A percentile compares a stretch with the other conserved stretches of the same genome.
Conservation (phyloP, 2,113 vertebrate genomes). For the Falco punctatus region DNA sequence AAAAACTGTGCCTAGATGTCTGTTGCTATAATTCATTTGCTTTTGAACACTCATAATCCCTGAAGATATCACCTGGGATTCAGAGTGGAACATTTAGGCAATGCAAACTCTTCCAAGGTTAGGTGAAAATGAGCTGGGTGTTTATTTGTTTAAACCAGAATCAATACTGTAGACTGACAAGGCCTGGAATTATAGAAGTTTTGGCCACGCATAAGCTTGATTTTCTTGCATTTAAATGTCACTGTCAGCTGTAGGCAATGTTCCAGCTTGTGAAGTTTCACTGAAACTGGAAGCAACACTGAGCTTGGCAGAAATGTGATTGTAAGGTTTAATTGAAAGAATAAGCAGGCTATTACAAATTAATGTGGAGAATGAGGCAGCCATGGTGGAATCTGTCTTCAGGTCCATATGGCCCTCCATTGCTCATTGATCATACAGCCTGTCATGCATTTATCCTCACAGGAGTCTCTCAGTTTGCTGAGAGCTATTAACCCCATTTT, state of each 20-base stretch:
- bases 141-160: slow-evolving; percentile 51
- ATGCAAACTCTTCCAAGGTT: neutral
- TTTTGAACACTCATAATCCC: neutral
- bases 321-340: slow-evolving; percentile 53
- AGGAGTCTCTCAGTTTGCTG: neutral
- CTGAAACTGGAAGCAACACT: slow-evolving; percentile 45
- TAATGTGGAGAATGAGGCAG: slow-evolving; percentile 32
- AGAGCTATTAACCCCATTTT: neutral
- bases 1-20: neutral
- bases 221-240: slow-evolving; percentile 60
- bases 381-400: neutral
- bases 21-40: neutral
- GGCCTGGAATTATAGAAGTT: neutral
- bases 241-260: slow-evolving; percentile 55
- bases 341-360: slow-evolving; percentile 55
- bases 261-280: slow-evolving; percentile 58
- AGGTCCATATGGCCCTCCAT: slow-evolving; percentile 15
- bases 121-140: slow-evolving; percentile 1
- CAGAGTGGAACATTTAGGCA: neutral
- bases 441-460: neutral
- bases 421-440: slow-evolving; percentile 18
- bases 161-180: neutral
- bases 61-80: neutral
- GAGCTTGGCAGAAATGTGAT: slow-evolving; percentile 55
- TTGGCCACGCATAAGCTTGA: slow-evolving; percentile 17